Conservation (phyloP, 2,113 vertebrate genomes). For the Urocynchramus pylzowi region DNA sequence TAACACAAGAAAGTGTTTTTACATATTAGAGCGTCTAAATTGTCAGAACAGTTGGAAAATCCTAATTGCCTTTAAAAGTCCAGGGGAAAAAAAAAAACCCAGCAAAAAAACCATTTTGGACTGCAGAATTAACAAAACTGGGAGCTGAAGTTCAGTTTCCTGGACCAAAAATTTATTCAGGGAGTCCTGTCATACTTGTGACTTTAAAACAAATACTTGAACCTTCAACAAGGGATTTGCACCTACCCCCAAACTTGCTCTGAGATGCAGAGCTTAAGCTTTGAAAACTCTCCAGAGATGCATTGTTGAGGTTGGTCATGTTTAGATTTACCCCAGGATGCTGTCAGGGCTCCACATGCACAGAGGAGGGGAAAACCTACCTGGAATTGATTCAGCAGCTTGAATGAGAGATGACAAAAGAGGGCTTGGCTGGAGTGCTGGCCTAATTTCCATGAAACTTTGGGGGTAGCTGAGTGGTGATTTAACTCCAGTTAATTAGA, state of each 20-base stretch:
- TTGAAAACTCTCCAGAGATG: not conserved
- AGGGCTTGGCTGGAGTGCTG: not conserved
- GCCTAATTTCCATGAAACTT: not conserved
- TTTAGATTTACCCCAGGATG: not conserved
- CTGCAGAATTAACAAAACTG: not conserved
- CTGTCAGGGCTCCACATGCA: not conserved
- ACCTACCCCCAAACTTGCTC: not conserved
- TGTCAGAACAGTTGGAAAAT: slow-evolving; percentile 31
- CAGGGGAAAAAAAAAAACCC: not conserved
- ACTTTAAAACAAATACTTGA: not conserved
- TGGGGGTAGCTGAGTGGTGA: not conserved
- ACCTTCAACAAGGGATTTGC: not conserved
- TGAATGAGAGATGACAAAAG: not conserved
- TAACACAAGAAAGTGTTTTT: slow-evolving; percentile 28
- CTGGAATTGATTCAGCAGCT: not conserved
- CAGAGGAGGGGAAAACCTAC: not conserved
- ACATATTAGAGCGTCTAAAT: not conserved
- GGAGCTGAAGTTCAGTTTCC: not conserved
- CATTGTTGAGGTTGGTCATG: not conserved
- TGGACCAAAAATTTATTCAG: not conserved
- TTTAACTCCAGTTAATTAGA: not conserved
- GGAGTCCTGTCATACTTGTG: not conserved
- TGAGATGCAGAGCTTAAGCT: not conserved
- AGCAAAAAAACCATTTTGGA: not conserved
- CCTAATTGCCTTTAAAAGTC: not conserved